Conservation (phyloP, 2,797 vertebrate genomes). For the Phalloptychus januarius region DNA sequence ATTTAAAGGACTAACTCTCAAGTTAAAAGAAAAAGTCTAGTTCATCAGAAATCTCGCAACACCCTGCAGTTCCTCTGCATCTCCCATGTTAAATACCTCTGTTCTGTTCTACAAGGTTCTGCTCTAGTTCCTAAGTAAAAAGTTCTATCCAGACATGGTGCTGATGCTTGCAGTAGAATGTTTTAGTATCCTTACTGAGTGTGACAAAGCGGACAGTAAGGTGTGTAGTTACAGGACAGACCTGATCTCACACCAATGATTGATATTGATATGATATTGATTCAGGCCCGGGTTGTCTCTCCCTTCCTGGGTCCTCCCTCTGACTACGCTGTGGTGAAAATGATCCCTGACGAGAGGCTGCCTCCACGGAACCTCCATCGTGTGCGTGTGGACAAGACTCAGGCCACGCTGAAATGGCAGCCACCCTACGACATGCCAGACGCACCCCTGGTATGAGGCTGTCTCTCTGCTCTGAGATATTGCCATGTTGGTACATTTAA, state of each 20-base stretch:
- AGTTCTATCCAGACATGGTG: not conserved
- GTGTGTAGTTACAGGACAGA: not conserved
- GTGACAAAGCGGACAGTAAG: not conserved
- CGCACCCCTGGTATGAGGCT: conserved; percentile 83
- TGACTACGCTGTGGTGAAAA: conserved; percentile 88
- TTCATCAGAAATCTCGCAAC: no score
- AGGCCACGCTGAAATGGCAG: conserved; percentile 92
- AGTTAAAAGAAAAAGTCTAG: no score
- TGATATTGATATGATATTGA: not conserved
- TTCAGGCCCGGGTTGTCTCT: conserved; percentile 87
- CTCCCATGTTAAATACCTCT: not conserved
- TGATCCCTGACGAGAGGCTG: conserved; percentile 95
- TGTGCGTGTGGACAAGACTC: conserved; percentile 84
- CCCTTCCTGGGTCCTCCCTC: conserved; percentile 94
- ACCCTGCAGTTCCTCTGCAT: no score
- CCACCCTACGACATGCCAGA: conserved; percentile 90
- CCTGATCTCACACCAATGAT: not conserved
- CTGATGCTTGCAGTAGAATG: not conserved
- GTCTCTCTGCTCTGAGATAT: not conserved
- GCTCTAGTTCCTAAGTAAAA: not conserved
- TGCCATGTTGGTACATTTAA: not conserved
- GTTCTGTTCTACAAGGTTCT: not conserved
- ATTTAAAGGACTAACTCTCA: no score
- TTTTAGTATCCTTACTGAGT: not conserved
- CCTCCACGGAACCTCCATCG: conserved; percentile 94